These are phyloP conservation scores for Bombycilla garrulus DNA, from an alignment of 2,113 vertebrate species.

Conservation along the genomic window DNA sequence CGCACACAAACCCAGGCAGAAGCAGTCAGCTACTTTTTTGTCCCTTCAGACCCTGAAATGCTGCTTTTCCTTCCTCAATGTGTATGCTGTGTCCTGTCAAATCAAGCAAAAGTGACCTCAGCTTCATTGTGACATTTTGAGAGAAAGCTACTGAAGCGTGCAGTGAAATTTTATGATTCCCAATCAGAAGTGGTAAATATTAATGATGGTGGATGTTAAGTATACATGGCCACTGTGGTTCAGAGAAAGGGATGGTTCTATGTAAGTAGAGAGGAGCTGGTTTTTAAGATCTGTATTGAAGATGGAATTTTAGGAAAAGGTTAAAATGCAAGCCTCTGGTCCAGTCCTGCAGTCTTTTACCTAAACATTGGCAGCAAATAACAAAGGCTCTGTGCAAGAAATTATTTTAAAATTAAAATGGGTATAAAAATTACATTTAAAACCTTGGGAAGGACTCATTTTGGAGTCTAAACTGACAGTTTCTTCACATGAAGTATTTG, in stretches of 20 bases:
- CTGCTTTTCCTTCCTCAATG: background rate
- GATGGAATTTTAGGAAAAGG: background rate
- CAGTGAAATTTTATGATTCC: slow-evolving; percentile 13
- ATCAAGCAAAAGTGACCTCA: background rate
- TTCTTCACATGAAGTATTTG: background rate
- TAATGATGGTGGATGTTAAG: background rate
- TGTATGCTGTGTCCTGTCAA: background rate
- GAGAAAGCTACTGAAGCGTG: background rate
- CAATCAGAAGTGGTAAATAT: background rate
- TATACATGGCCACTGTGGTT: background rate
- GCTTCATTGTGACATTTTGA: background rate
- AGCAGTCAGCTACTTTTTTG: background rate
- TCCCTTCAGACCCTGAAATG: background rate
- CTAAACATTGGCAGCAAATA: background rate
- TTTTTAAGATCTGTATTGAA: background rate
- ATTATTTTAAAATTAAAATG: background rate
- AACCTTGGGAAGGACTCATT: background rate
- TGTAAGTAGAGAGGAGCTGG: background rate
- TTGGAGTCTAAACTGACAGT: background rate
- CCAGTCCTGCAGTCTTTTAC: background rate
- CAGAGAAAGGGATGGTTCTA: background rate
- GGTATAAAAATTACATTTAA: background rate
- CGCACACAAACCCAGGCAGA: background rate
- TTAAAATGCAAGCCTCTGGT: background rate
- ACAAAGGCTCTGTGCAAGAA: background rate